Evolutionary conservation across 2,113 vertebrate species (phyloP), one percentile per base, ranked within the genome.

Genomic region (Mustelus asterias): DNA sequence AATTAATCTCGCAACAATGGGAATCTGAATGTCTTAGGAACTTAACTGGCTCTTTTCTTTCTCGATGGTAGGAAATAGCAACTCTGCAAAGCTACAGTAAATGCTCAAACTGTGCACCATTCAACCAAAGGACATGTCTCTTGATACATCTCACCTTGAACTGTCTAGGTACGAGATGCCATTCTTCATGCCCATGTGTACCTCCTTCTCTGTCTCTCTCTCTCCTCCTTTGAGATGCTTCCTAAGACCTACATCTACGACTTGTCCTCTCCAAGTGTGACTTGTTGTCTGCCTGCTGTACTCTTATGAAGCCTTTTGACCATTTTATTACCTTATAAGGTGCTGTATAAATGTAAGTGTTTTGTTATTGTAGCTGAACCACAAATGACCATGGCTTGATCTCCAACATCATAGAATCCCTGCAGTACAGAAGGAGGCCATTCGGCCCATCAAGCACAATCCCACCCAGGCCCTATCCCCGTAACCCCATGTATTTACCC

Each of bases 1-100:
- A 76, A 95, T 95, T 76, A 95, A 95, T 95, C 67, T 72, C 72
- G 69, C 67, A 95, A 95, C 94, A 95, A 95, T 95, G 69, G 67
- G 8, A 72, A 72, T 95, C 69, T 26, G 11, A 69, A 72, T 95
- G 44, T 69, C 26, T 54, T 8, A 29, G 41, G 26, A 95, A 54
- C 94, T 54, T 95, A 95, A 95, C 94, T 72, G 48, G 94, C 67
- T 48, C 94, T 76, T 95, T 54, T 76, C 48, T 95, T 95, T 95
- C 26, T 29, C 41, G 29, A 18, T 72, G 65, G 67, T 76, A 48
- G 41, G 94, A 72, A 76, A 26, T 54, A 93, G 44, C 94, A 33
- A 44, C 41, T 95, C 44, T 95, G 24, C 54, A 95, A 72, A 54
- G 69, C 94, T 76, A 54, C 69, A 72, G 67, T 72, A 95, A 54